Conservation (phyloP, 2,888 invertebrate species). For the Oscheius sp. region DNA sequence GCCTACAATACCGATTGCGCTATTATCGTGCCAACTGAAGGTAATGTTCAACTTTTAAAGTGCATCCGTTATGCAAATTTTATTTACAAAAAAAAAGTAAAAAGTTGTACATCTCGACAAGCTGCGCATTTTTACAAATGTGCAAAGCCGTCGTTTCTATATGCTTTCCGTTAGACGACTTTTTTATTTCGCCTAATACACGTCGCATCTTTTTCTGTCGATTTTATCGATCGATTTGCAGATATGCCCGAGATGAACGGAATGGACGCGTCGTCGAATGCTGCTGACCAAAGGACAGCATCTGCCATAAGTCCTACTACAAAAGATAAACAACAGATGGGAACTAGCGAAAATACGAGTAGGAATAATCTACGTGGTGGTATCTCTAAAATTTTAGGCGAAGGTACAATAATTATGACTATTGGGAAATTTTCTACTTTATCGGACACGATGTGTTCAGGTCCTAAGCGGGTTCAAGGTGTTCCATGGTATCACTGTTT, state of each 20-base stretch:
- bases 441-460: constrained; percentile 85
- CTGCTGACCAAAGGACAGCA: not conserved
- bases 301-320: not conserved
- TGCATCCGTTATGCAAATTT: too few species aligned
- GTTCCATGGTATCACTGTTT: constrained; percentile 83
- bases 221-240: not conserved
- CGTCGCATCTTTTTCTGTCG: too few species aligned
- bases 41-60: too few species aligned
- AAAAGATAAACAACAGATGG: not conserved
- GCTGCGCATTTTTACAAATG: too few species aligned
- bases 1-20: not conserved
- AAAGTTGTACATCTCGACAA: too few species aligned
- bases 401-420: constrained; percentile 86
- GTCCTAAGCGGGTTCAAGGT: constrained; percentile 91
- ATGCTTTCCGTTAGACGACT: not conserved
- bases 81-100: too few species aligned
- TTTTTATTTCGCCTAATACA: not conserved
- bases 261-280: constrained; percentile 14
- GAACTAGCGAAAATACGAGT: constrained; percentile 21
- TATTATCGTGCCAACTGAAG: not conserved
- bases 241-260: not conserved
- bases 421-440: constrained; percentile 90
- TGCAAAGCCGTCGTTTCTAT: not conserved
- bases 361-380: not conserved
- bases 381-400: constrained; percentile 3